Conservation (phyloP, 2,113 vertebrate genomes). For the Tychaedon coryphoeus region DNA sequence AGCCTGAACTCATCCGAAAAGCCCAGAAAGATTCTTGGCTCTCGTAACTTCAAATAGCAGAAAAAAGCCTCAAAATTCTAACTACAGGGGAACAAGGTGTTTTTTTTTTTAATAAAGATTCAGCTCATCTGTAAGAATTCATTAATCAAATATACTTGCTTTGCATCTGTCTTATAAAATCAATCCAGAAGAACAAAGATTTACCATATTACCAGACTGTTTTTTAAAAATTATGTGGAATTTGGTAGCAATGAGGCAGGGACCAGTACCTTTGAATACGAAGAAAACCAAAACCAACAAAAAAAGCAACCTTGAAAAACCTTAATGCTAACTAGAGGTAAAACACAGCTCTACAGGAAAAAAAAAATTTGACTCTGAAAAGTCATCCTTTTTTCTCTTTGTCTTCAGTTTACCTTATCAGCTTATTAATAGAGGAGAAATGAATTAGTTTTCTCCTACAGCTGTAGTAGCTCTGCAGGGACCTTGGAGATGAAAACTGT, state of each 20-base stretch:
- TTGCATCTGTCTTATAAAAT: neutral
- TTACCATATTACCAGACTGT: neutral
- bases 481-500: neutral
- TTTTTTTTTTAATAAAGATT: fast-evolving
- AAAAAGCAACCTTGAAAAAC: neutral
- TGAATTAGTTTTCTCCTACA: fast-evolving
- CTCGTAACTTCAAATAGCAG: neutral
- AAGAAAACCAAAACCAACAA: neutral
- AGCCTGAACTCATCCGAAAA: neutral
- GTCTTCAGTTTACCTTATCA: neutral
- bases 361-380: neutral
- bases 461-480: neutral
- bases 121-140: neutral
- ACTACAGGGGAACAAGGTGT: neutral
- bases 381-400: neutral
- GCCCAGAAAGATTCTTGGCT: neutral
- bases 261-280: neutral
- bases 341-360: neutral
- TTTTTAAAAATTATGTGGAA: neutral
- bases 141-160: neutral
- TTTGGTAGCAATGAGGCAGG: neutral
- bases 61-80: neutral
- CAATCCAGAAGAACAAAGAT: neutral
- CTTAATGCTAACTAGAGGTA: neutral
- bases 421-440: neutral